Base-by-base conservation (phyloP, 2,888 invertebrate genomes). In the Ophion slaviceki region DNA sequence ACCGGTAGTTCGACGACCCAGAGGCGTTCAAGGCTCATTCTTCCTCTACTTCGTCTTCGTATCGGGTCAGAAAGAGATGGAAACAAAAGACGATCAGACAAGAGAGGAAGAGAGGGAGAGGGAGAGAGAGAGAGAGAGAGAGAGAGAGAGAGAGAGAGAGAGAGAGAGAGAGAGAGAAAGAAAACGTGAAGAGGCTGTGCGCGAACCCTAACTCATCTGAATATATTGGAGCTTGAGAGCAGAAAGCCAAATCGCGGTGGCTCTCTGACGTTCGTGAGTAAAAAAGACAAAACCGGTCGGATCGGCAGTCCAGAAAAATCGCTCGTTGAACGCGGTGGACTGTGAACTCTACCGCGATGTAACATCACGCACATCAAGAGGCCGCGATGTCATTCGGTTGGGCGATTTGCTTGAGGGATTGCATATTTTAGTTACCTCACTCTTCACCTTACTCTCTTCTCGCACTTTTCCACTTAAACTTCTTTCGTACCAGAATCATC, bases 1-100 rank as follows among this genome's bases (percentile, higher is more conserved):
- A 82, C 88, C 88, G 88, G 89, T 91, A 89, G 92, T 92, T 92
- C 92, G 91, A 92, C 88, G 92, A 92, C 92, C 91, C 86, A 88
- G 86, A 80, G 80, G 87, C 89, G 89, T 90, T 91, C 92, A 92
- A 92, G 92, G 91, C 87, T 86, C 61, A 79, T 81, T 78, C 83
- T 84, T 86, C 77, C 45, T 86, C 80, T 70, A 74, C 80, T 59
- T 71, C 80, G 75, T 70, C 84, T 75, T 76, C 32, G 32, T 32
- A 32, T 32, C 80, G 71, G 72, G 36, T 53, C 72, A 80, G 64
- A 80, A 57, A 72, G 80, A 80, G 80, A 80, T 64, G 71, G 57
- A 61, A 78, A 70, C 61, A 78, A 70, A 77, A 47, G 68, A 47
- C 70, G 62, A 59, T 64, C 36, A 6, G 28, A 17, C 20, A 28